Evolutionary conservation across 2,797 vertebrate species (phyloP).

Genomic region (Xerus rutilus): DNA sequence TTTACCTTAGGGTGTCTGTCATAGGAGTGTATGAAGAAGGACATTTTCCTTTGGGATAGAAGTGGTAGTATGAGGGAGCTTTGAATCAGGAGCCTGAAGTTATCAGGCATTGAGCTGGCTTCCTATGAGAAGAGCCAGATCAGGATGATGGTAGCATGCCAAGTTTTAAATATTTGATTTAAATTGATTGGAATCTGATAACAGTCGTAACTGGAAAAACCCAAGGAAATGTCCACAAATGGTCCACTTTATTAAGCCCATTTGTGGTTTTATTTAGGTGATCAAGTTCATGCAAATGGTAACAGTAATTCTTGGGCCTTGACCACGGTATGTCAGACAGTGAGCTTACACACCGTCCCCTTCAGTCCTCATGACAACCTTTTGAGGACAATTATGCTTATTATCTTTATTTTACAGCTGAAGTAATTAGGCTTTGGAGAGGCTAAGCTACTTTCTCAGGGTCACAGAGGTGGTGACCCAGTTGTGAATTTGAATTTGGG

Average conservation of each 20-base stretch:
- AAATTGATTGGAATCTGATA: constrained; percentile 55
- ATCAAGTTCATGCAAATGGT: neutral
- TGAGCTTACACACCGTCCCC: neutral
- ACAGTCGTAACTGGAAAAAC: constrained; percentile 30
- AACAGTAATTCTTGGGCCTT: neutral
- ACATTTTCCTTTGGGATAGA: neutral
- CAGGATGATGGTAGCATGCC: neutral
- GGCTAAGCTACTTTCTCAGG: neutral
- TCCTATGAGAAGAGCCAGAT: constrained; percentile 10
- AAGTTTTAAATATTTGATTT: constrained; percentile 64
- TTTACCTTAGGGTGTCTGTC: neutral
- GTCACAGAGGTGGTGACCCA: neutral
- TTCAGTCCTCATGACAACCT: neutral
- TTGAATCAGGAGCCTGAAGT: neutral
- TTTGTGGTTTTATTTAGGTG: constrained; percentile 10
- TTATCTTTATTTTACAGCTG: neutral
- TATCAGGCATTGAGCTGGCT: neutral
- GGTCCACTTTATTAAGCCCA: neutral
- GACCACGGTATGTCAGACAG: neutral
- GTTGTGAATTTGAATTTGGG: neutral
- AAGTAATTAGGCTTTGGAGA: neutral
- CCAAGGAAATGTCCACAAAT: constrained; percentile 37
- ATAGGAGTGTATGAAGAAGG: neutral
- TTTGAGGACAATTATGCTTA: neutral
- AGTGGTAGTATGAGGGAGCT: neutral